Base-by-base conservation (phyloP, 2,888 invertebrate species). In the Pelosia muscerda region DNA sequence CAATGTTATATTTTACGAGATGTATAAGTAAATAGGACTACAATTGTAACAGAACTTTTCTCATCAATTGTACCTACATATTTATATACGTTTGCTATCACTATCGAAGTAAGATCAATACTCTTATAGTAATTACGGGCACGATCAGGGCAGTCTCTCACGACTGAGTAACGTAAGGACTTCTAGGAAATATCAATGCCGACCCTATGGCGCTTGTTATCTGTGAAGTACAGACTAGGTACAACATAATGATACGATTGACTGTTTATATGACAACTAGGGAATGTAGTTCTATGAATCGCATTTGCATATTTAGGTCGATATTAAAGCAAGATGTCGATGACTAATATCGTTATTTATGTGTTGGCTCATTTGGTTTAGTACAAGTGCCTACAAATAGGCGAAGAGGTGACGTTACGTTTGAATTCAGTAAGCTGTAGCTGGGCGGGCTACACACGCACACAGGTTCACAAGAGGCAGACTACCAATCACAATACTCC, bases 111-210 rank as follows among this genome's bases (percentile, higher is more conserved):
- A n/a, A 56, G 56, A 56, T 42, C 56, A 38, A 25, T 26, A 25
- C 13, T 53, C 62, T 53, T n/a, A 49, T 25, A n/a, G 8, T 26
- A 61, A 34, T 34, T 28, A 34, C 13, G 26, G n/a, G 42, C 57
- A 64, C 26, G 64, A 57, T 49, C 64, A 9, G 49, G 34, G 2
- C 55, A 49, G 64, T 58, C 3, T 15, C 34, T 65, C 59, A 59
- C 54, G 54, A 65, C 31, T 34, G 49, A n/a, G 49, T 1, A 49
- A 38, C 22, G 11, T 19, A n/a, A 59, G n/a, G 26, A 38, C 25
- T 66, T 61, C 26, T 55, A 28, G 49, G 62, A 62, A 62, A 57
- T 49, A 42, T 49, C 62, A 56, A 61, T 57, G 62, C 9, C 57
- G 28, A 31, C 28, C 19, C 19, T 64, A 53, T 57, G 22, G n/a